Percentiles rank a stretch among this genome's conserved stretches.
Conservation (phyloP, 2,888 invertebrate species). For the Hyles lineata region DNA sequence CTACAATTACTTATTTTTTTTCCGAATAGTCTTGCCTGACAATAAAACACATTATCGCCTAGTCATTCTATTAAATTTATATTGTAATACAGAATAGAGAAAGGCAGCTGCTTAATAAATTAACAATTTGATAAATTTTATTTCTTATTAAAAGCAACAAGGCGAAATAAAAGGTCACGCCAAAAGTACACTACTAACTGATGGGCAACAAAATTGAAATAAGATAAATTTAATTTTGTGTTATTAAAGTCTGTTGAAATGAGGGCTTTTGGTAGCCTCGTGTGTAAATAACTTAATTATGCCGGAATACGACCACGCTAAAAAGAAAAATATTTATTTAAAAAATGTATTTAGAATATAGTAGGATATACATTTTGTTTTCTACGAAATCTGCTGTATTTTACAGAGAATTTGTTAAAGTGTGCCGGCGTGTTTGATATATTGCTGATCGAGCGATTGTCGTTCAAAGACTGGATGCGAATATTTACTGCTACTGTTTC, state of each 20-base stretch:
- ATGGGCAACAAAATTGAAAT: conserved; percentile 5
- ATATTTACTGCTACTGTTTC: neutral
- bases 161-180: neutral
- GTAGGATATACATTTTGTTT: neutral
- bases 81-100: too few relatives aligned
- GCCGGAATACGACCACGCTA: neutral
- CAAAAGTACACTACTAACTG: neutral
- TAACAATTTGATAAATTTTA: too few relatives aligned
- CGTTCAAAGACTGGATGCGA: neutral
- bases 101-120: too few relatives aligned
- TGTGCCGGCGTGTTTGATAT: neutral
- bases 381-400: neutral
- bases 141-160: neutral
- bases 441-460: neutral
- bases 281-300: conserved; percentile 20
- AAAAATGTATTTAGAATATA: neutral
- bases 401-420: neutral
- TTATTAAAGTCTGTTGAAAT: conserved; percentile 41
- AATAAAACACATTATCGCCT: too few relatives aligned
- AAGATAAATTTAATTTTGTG: conserved; percentile 49
- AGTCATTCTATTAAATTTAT: too few relatives aligned
- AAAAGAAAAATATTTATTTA: neutral
- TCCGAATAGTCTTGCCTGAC: too few relatives aligned
- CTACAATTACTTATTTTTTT: too few relatives aligned
- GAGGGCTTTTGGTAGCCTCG: conserved; percentile 39